These are phyloP conservation scores for Lasiurus cinereus DNA, from an alignment of 2,113 vertebrate genomes.

Conservation along the genomic window DNA sequence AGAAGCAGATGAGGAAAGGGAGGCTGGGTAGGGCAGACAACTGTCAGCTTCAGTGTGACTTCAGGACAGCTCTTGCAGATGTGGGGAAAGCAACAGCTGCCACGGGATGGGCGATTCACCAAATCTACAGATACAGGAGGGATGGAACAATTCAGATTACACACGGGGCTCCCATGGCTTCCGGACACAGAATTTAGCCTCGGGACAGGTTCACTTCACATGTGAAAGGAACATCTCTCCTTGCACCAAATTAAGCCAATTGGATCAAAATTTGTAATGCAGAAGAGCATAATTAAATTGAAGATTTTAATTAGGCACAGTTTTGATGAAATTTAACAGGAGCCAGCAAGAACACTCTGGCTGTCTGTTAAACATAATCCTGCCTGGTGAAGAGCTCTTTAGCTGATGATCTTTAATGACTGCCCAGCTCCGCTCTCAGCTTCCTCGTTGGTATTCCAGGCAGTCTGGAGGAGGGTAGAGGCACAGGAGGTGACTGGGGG, in stretches of 20 bases:
- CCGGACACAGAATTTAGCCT: background rate
- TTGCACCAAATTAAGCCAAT: slow-evolving; percentile 77
- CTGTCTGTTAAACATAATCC: slow-evolving; percentile 73
- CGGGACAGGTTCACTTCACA: background rate
- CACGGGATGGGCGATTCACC: background rate
- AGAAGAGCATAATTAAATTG: slow-evolving; percentile 78
- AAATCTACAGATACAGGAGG: background rate
- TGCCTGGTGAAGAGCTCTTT: slow-evolving; percentile 55
- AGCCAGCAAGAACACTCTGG: slow-evolving; percentile 62
- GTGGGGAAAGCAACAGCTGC: slow-evolving; percentile 26
- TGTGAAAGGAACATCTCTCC: slow-evolving; percentile 51
- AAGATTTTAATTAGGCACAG: slow-evolving; percentile 82
- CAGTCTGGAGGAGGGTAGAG: background rate
- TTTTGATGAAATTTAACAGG: slow-evolving; percentile 76
- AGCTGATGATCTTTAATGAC: slow-evolving; percentile 62
- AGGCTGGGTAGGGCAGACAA: slow-evolving; percentile 17
- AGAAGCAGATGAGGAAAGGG: slow-evolving; percentile 45
- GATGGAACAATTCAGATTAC: background rate
- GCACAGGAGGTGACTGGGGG: accelerated
- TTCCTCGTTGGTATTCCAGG: background rate
- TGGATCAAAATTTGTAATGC: slow-evolving; percentile 74
- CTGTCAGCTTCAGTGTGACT: slow-evolving; percentile 30
- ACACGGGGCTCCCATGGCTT: background rate
- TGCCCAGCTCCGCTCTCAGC: slow-evolving; percentile 26
- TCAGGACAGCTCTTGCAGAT: slow-evolving; percentile 58